phyloP scores from a whole-genome alignment of 2,113 vertebrate genomes.

The Heloderma charlesbogerti region DNA sequence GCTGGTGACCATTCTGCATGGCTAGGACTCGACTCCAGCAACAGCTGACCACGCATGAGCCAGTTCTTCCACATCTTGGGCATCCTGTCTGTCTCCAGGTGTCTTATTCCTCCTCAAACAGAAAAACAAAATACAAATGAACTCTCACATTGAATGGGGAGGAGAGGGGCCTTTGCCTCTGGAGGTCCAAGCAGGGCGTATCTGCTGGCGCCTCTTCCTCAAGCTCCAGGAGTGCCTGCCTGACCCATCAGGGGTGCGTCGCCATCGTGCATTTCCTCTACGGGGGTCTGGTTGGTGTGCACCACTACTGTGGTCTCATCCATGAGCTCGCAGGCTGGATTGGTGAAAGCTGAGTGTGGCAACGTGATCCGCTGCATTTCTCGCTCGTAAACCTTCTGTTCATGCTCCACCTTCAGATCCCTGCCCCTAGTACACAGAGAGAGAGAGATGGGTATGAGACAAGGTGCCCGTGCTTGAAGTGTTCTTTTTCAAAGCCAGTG shows the following conservation, averaged over 20 bases:
- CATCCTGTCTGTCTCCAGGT: slow-evolving; percentile 53
- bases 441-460: background rate
- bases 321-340: slow-evolving; percentile 90
- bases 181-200: background rate
- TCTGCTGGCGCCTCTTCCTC: slow-evolving; percentile 66
- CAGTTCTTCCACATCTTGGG: slow-evolving; percentile 33
- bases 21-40: background rate
- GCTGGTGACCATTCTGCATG: background rate
- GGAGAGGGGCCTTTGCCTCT: slow-evolving; percentile 46
- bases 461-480: too few relatives aligned
- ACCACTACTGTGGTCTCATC: slow-evolving; percentile 91
- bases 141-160: slow-evolving; percentile 54
- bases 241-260: slow-evolving; percentile 85
- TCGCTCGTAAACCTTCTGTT: slow-evolving; percentile 88
- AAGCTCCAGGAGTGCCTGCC: slow-evolving; percentile 93
- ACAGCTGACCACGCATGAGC: slow-evolving; percentile 4
- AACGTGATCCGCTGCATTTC: slow-evolving; percentile 95
- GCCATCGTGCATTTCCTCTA: slow-evolving; percentile 74
- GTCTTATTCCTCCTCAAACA: slow-evolving; percentile 44
- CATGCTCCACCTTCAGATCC: slow-evolving; percentile 88
- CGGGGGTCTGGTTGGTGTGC: slow-evolving; percentile 79
- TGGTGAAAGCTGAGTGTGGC: slow-evolving; percentile 91
- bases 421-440: slow-evolving; percentile 78
- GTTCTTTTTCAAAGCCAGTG: background rate
- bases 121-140: slow-evolving; percentile 71